These are phyloP conservation scores for Ophion slaviceki DNA, from an alignment of 2,888 invertebrate genomes.

Conservation along the genomic window DNA sequence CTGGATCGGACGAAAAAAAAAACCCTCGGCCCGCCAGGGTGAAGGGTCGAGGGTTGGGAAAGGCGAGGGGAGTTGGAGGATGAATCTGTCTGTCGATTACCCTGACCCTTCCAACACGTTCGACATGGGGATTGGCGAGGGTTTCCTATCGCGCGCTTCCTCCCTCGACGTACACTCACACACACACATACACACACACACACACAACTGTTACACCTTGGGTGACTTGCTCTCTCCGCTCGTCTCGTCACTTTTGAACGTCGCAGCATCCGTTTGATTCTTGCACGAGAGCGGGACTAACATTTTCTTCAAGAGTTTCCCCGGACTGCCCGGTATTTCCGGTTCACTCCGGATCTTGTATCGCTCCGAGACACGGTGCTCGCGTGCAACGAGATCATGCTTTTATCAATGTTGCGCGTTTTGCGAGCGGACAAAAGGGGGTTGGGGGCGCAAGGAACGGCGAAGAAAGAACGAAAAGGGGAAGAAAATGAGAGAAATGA, in stretches of 20 bases:
- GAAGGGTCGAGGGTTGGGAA: conserved; percentile 5
- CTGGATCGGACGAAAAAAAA: background rate
- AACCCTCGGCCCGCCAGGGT: conserved; percentile 3
- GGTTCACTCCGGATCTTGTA: background rate
- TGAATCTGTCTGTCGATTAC: conserved; percentile 49
- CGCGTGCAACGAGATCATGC: background rate
- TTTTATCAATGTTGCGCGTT: conserved; percentile 4
- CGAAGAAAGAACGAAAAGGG: background rate
- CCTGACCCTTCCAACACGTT: conserved; percentile 69
- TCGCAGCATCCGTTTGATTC: conserved; percentile 12
- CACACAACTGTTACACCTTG: background rate
- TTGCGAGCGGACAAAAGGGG: background rate
- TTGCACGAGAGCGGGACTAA: background rate
- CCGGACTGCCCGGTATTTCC: background rate
- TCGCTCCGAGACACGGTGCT: too few species aligned
- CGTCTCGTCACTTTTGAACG: background rate
- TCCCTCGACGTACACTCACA: background rate
- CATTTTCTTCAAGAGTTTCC: background rate
- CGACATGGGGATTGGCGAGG: conserved; percentile 54
- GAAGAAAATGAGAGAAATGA: conserved; percentile 9
- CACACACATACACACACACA: background rate
- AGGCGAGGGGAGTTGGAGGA: conserved; percentile 18
- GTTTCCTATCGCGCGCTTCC: conserved; percentile 14
- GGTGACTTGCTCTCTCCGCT: background rate
- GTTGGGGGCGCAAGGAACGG: background rate